A percentile compares a stretch with the other conserved stretches of the same genome.
Evolutionary conservation across 2,797 vertebrate genomes (phyloP).

Genomic region (Chiroxiphia lanceolata): DNA sequence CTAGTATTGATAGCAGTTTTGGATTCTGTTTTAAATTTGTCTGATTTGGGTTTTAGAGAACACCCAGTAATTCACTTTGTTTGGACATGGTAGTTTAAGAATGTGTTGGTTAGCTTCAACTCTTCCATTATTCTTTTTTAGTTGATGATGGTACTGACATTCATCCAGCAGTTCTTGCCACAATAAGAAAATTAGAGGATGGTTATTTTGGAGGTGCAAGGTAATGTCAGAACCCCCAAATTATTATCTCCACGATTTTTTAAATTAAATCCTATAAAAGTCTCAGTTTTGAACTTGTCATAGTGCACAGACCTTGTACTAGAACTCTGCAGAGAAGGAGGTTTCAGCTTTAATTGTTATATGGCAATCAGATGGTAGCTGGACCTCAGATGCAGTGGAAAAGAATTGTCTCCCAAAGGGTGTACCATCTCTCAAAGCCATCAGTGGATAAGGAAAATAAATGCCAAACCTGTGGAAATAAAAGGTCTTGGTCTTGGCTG

Average conservation of each 20-base stretch:
- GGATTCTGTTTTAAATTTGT: neutral
- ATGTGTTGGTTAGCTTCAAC: neutral
- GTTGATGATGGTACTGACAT: constrained; percentile 90
- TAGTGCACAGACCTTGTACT: neutral
- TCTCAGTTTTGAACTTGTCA: neutral
- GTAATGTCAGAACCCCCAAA: constrained; percentile 65
- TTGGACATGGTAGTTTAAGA: neutral
- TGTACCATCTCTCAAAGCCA: neutral
- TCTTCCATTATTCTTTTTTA: constrained; percentile 65
- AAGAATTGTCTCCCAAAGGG: neutral
- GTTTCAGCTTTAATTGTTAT: neutral
- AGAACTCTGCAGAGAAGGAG: neutral
- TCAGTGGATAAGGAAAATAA: neutral
- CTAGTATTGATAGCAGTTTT: neutral
- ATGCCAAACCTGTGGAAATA: neutral
- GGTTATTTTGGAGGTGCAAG: constrained; percentile 97
- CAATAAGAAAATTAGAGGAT: constrained; percentile 93
- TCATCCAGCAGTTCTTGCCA: constrained; percentile 91
- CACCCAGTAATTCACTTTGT: neutral
- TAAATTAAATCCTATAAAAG: neutral
- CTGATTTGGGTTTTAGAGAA: neutral
- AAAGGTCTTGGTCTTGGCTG: neutral
- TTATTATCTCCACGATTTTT: neutral
- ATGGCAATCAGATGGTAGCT: neutral
- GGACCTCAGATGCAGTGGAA: neutral